These are phyloP conservation scores for Ametastegia equiseti DNA, from an alignment of 2,888 invertebrate genomes.

Conservation along the genomic window DNA sequence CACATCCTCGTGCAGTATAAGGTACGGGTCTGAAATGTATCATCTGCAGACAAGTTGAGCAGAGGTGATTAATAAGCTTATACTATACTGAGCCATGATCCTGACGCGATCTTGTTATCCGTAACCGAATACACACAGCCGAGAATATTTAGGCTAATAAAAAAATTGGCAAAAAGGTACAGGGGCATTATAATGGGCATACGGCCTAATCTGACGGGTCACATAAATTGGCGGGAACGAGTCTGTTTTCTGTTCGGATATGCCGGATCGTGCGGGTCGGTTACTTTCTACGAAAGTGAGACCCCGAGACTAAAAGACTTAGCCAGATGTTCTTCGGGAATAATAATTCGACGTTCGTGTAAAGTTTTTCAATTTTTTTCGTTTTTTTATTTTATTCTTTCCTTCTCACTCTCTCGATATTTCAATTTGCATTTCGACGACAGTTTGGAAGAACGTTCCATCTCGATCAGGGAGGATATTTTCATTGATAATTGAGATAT, in stretches of 20 bases:
- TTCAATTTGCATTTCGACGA: too few relatives aligned
- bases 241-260: slow-evolving; percentile 66
- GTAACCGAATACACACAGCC: slow-evolving; percentile 70
- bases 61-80: background rate
- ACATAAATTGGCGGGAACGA: slow-evolving; percentile 75
- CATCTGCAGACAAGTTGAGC: background rate
- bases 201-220: slow-evolving; percentile 71
- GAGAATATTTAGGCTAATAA: slow-evolving; percentile 61
- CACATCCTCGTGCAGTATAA: background rate
- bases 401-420: background rate
- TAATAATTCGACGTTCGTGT: background rate
- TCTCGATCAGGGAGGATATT: too few relatives aligned
- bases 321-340: slow-evolving; percentile 64
- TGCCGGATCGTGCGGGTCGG: background rate
- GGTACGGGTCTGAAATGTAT: background rate
- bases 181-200: too few relatives aligned
- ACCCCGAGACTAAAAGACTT: slow-evolving; percentile 69
- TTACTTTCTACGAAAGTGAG: slow-evolving; percentile 60
- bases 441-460: too few relatives aligned
- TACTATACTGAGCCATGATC: background rate
- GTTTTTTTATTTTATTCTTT: background rate
- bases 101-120: slow-evolving; percentile 70
- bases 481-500: too few relatives aligned
- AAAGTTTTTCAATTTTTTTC: background rate
- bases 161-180: slow-evolving; percentile 59